Percentiles rank a stretch among this genome's conserved stretches.
Conservation (phyloP, 2,797 vertebrate species). For the Chaunax sp. region DNA sequence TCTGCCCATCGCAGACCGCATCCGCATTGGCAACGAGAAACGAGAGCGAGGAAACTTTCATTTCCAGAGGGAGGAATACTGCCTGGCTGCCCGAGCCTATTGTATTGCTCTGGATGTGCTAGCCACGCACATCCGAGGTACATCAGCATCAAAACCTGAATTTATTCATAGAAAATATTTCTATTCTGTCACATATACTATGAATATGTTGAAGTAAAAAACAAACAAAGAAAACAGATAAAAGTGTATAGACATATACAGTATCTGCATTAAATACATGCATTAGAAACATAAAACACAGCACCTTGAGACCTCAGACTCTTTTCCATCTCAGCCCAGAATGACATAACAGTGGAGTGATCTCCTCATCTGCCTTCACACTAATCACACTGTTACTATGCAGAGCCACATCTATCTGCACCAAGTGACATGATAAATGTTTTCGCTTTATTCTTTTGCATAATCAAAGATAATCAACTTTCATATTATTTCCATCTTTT, state of each 20-base stretch:
- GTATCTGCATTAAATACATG: no score
- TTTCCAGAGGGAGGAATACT: constrained; percentile 87
- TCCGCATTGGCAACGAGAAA: constrained; percentile 87
- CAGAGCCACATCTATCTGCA: constrained; percentile 59
- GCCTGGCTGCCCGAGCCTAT: constrained; percentile 84
- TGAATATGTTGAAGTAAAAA: constrained; percentile 12
- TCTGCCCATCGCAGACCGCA: constrained; percentile 80
- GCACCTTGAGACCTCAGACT: constrained; percentile 18
- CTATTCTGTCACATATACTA: background rate
- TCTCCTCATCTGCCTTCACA: constrained; percentile 33
- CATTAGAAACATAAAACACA: constrained; percentile 3
- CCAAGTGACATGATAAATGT: constrained; percentile 43
- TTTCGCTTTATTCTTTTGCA: constrained; percentile 67
- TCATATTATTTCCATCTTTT: constrained; percentile 72
- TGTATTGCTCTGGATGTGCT: constrained; percentile 86
- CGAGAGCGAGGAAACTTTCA: constrained; percentile 89
- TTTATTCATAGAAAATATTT: constrained; percentile 44
- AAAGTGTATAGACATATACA: constrained; percentile 11
- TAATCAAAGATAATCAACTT: constrained; percentile 78
- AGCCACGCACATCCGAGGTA: constrained; percentile 76
- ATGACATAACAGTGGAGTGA: constrained; percentile 45
- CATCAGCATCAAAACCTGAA: constrained; percentile 21
- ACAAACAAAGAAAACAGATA: constrained; percentile 7
- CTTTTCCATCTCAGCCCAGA: constrained; percentile 25
- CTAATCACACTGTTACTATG: constrained; percentile 72